Percentiles rank a stretch among this genome's conserved stretches.
Conservation (phyloP, 2,888 invertebrate species). For the Synanthedon formicaeformis region DNA sequence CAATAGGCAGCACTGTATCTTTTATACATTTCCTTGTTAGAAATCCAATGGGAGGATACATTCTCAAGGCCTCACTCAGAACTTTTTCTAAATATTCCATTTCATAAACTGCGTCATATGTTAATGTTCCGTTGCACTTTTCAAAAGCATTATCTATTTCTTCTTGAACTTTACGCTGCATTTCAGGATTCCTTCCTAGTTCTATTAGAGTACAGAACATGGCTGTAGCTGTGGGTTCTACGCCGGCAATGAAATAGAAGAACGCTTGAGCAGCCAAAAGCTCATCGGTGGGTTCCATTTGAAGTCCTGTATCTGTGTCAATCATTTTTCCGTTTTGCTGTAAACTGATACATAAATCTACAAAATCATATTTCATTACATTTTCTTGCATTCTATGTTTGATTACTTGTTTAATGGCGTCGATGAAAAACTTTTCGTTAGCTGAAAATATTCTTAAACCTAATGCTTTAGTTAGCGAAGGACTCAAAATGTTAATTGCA, state of each 20-base stretch:
- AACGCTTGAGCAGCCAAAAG: slow-evolving; percentile 41
- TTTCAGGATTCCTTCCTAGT: slow-evolving; percentile 34
- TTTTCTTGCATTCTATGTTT: slow-evolving; percentile 25
- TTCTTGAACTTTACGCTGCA: slow-evolving; percentile 29
- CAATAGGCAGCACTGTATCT: slow-evolving; percentile 33
- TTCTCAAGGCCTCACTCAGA: slow-evolving; percentile 27
- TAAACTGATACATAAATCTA: slow-evolving; percentile 34
- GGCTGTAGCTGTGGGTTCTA: slow-evolving; percentile 39
- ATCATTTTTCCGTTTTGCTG: slow-evolving; percentile 31
- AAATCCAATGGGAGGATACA: slow-evolving; percentile 35
- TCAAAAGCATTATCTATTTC: slow-evolving; percentile 34
- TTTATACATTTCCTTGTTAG: slow-evolving; percentile 24
- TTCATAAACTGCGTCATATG: slow-evolving; percentile 25
- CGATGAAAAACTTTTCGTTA: slow-evolving; percentile 33
- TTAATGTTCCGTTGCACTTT: slow-evolving; percentile 20
- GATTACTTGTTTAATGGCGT: slow-evolving; percentile 35
- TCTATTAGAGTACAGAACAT: slow-evolving; percentile 32
- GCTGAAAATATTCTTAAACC: slow-evolving; percentile 27
- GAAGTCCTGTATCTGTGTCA: slow-evolving; percentile 27
- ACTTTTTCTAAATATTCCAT: slow-evolving; percentile 41
- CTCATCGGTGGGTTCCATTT: slow-evolving; percentile 38
- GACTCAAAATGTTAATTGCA: slow-evolving; percentile 11
- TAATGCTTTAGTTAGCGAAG: slow-evolving; percentile 17
- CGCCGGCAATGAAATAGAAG: slow-evolving; percentile 47
- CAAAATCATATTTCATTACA: slow-evolving; percentile 36